Evolutionary conservation across 2,888 invertebrate genomes (phyloP).

Genomic region (Hemaris fuciformis): DNA sequence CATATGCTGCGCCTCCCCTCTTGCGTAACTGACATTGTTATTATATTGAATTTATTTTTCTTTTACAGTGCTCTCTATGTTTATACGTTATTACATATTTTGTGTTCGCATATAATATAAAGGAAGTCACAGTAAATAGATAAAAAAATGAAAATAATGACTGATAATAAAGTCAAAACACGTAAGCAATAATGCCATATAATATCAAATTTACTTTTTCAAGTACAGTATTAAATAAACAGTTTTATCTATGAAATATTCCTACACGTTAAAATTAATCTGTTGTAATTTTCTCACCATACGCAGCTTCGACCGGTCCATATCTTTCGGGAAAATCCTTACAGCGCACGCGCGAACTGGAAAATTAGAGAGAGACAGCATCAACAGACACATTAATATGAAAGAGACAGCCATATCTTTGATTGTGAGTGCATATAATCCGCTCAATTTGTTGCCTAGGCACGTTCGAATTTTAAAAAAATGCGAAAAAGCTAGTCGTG

Average conservation of each 20-base stretch:
- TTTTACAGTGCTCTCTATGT: background rate
- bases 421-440: slow-evolving; percentile 62
- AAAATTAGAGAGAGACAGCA: slow-evolving; percentile 53
- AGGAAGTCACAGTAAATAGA: background rate
- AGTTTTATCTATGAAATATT: background rate
- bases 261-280: slow-evolving; percentile 6
- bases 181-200: background rate
- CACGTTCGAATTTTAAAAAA: slow-evolving; percentile 62
- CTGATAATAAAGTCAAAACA: background rate
- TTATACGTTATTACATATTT: background rate
- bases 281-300: slow-evolving; percentile 35
- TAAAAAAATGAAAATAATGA: background rate
- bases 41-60: slow-evolving; percentile 36
- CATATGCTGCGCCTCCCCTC: slow-evolving; percentile 67
- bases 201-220: background rate
- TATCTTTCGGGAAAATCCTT: slow-evolving; percentile 64
- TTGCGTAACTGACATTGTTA: slow-evolving; percentile 75
- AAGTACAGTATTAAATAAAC: background rate
- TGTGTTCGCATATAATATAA: background rate
- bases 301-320: slow-evolving; percentile 67
- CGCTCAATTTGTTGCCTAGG: slow-evolving; percentile 63
- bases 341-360: slow-evolving; percentile 69
- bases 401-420: slow-evolving; percentile 42
- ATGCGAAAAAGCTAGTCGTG: slow-evolving; percentile 24
- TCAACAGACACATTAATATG: slow-evolving; percentile 31